Conservation (phyloP, 2,113 vertebrate genomes). For the Falcunculus frontatus region DNA sequence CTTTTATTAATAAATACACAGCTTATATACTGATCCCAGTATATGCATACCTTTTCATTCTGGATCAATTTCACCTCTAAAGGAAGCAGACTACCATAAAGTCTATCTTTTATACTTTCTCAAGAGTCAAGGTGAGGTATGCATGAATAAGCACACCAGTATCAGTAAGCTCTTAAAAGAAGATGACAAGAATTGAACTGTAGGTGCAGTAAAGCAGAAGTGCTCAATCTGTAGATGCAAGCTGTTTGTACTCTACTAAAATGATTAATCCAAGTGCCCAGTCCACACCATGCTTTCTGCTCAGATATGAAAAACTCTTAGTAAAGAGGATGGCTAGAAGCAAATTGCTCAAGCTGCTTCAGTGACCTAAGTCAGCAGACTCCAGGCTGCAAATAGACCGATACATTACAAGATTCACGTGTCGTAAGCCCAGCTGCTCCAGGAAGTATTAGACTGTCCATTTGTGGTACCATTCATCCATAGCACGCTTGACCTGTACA, state of each 20-base stretch:
- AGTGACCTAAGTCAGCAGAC: neutral
- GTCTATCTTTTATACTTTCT: neutral
- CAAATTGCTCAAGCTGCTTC: neutral
- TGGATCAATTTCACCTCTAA: neutral
- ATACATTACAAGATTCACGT: rapidly evolving
- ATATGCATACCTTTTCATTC: neutral
- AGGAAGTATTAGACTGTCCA: neutral
- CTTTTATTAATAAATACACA: neutral
- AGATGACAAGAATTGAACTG: neutral
- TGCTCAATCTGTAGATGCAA: neutral
- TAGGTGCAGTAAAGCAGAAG: neutral
- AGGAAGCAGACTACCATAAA: neutral
- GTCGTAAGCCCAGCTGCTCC: neutral
- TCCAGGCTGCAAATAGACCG: neutral
- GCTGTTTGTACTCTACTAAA: neutral
- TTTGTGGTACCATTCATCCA: neutral
- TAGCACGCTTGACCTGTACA: rapidly evolving
- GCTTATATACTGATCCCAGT: neutral
- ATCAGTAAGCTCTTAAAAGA: neutral
- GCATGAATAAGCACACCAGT: neutral
- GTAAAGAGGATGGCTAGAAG: neutral
- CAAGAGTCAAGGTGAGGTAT: neutral
- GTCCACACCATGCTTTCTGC: neutral
- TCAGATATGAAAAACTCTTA: neutral
- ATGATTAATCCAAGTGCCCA: neutral